Percentiles rank a stretch among this genome's conserved stretches.
phyloP scores from a whole-genome alignment of 2,888 invertebrate genomes.

The Hirtodrosophila confusa region DNA sequence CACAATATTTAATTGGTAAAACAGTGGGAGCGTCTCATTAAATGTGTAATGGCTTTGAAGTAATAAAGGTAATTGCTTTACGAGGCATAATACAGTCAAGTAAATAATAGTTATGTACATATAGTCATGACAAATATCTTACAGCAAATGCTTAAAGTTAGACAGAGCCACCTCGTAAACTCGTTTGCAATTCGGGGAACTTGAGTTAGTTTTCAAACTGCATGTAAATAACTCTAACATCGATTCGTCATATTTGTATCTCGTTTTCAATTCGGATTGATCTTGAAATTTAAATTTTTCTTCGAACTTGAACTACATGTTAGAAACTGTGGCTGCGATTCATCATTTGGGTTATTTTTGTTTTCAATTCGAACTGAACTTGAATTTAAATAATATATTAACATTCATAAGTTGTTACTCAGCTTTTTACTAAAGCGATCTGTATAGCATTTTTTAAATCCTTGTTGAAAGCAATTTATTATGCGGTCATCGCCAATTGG shows the following conservation, averaged over 20 bases:
- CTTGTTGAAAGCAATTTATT: no score
- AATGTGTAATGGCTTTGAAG: conserved; percentile 9
- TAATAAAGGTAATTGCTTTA: conserved; percentile 8
- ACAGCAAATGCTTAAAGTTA: neutral
- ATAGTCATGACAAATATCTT: conserved; percentile 9
- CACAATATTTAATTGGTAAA: conserved; percentile 10
- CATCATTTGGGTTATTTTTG: neutral
- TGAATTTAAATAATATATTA: neutral
- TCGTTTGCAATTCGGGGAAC: no score
- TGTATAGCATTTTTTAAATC: no score
- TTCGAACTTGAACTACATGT: no score
- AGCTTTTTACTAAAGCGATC: conserved; percentile 3
- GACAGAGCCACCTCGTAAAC: no score
- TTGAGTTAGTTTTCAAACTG: no score
- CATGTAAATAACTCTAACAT: no score
- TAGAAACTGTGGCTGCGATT: no score
- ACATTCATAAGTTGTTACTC: neutral
- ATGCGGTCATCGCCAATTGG: no score
- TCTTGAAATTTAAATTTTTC: no score
- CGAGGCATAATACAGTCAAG: neutral
- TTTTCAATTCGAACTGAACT: conserved; percentile 7
- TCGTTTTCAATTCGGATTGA: no score
- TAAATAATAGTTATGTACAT: conserved; percentile 17
- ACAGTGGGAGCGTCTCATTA: conserved; percentile 12
- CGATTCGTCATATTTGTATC: no score